These are phyloP conservation scores for Sorex araneus DNA, from an alignment of 2,113 vertebrate species.

Conservation along the genomic window DNA sequence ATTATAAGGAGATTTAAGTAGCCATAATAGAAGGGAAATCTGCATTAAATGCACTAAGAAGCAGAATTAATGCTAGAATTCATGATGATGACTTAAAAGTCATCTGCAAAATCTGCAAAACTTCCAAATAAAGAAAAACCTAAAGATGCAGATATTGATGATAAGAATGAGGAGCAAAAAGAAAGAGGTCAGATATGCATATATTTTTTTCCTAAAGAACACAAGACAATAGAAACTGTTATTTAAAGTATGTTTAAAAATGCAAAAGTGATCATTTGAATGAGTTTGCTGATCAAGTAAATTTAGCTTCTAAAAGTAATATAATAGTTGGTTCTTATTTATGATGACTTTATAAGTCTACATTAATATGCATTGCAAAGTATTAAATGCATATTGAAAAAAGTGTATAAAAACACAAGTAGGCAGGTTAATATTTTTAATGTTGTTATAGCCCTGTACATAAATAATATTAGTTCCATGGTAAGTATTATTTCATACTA, in stretches of 20 bases:
- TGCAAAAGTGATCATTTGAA: background rate
- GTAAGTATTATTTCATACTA: background rate
- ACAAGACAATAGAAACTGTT: background rate
- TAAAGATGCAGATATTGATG: background rate
- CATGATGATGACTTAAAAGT: conserved; percentile 52
- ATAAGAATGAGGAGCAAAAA: background rate
- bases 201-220: background rate
- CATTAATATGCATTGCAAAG: background rate
- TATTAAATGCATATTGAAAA: background rate
- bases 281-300: conserved; percentile 5
- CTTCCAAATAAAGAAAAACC: conserved; percentile 29
- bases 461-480: conserved; percentile 1
- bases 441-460: background rate
- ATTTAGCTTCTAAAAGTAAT: background rate
- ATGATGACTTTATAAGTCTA: background rate
- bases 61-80: conserved; percentile 61
- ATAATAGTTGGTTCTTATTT: conserved; percentile 15
- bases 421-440: conserved; percentile 38
- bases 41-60: conserved; percentile 65
- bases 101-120: conserved; percentile 44
- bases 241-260: background rate
- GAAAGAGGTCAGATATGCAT: background rate
- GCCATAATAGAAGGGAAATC: conserved; percentile 60
- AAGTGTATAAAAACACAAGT: conserved; percentile 29
- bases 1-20: conserved; percentile 73